Evolutionary conservation across 2,113 vertebrate species (phyloP).

Genomic region (Chaetodon auriga): DNA sequence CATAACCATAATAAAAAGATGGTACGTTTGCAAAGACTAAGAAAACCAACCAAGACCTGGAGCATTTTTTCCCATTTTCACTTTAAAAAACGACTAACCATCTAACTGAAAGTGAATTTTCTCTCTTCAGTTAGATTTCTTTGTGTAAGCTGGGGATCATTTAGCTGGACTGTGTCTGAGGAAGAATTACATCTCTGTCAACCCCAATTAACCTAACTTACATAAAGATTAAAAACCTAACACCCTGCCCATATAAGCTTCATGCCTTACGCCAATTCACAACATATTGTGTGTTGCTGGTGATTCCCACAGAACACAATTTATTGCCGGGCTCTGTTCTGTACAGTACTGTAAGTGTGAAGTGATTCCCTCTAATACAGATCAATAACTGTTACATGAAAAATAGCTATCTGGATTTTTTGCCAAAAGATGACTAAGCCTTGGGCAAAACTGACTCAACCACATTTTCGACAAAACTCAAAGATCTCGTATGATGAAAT

Average conservation of each 20-base stretch:
- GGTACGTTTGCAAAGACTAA: background rate
- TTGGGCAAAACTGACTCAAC: constrained; percentile 26
- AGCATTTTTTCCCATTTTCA: background rate
- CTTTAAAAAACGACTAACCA: background rate
- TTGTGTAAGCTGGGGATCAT: background rate
- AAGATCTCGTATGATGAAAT: constrained; percentile 34
- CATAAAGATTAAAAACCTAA: background rate
- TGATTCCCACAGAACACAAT: background rate
- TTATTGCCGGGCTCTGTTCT: background rate
- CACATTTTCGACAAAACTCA: constrained; percentile 16
- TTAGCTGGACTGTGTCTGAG: background rate
- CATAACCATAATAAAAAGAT: background rate
- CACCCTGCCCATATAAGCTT: background rate
- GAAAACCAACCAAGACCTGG: background rate
- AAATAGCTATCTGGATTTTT: constrained; percentile 5
- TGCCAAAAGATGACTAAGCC: constrained; percentile 15
- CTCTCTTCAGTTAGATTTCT: background rate
- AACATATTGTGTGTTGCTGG: background rate
- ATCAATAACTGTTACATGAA: constrained; percentile 27
- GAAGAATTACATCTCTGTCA: background rate
- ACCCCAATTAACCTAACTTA: background rate
- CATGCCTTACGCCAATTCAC: background rate
- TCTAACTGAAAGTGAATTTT: background rate
- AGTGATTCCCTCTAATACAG: background rate
- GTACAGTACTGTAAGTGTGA: background rate